phyloP scores from a whole-genome alignment of 2,888 invertebrate species.

The Drosophila basisetae region DNA sequence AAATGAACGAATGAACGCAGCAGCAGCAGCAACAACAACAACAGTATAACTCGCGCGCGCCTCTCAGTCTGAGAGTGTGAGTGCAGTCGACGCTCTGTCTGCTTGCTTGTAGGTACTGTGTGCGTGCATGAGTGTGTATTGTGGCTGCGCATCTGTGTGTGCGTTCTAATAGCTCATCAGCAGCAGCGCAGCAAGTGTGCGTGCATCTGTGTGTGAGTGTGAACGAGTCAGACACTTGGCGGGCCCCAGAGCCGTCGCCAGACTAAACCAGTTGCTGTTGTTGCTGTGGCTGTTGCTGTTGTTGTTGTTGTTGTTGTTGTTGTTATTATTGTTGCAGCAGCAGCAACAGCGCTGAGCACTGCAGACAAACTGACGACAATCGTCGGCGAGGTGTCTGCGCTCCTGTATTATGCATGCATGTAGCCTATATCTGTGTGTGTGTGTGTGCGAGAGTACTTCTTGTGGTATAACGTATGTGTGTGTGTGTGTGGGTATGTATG shows the following conservation, averaged over 20 bases:
- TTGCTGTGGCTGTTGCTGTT: conserved; percentile 10
- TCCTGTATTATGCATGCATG: conserved; percentile 64
- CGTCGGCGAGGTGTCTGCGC: conserved; percentile 80
- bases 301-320: conserved; percentile 18
- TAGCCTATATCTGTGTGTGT: conserved; percentile 26
- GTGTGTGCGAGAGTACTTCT: conserved; percentile 53
- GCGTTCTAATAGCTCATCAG: conserved; percentile 67
- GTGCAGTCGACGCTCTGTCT: conserved; percentile 67
- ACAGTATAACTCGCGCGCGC: conserved; percentile 43
- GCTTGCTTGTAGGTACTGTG: conserved; percentile 17
- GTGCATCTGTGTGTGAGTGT: conserved; percentile 55
- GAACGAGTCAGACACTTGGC: conserved; percentile 72
- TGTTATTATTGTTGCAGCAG: conserved; percentile 45
- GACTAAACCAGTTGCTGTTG: conserved; percentile 58
- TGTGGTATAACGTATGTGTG: conserved; percentile 10
- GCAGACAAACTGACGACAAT: conserved; percentile 80
- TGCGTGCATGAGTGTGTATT: conserved; percentile 42
- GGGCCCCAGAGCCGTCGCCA: conserved; percentile 48
- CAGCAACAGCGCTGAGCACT: conserved; percentile 67
- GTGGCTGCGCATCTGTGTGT: conserved; percentile 23
- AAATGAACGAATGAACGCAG: conserved; percentile 61
- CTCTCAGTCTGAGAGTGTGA: conserved; percentile 61
- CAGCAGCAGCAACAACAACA: conserved; percentile 18
- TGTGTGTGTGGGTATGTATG: neutral
- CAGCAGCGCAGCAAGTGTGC: conserved; percentile 62